Percentiles rank a stretch among this genome's conserved stretches.
These are phyloP conservation scores for Leucopsar rothschildi DNA, from an alignment of 2,113 vertebrate genomes.

Conservation along the genomic window DNA sequence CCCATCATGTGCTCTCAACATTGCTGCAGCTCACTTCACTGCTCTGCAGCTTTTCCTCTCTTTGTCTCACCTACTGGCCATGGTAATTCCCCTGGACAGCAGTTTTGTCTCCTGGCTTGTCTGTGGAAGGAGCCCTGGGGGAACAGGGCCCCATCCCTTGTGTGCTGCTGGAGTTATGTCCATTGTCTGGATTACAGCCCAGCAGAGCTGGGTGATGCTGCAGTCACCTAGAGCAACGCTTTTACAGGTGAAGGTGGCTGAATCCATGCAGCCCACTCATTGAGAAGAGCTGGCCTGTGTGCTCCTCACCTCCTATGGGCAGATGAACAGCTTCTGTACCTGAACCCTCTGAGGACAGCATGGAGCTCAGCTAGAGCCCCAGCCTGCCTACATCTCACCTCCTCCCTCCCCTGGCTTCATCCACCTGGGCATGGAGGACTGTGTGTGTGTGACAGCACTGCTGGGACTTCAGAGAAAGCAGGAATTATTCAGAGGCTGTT, in stretches of 20 bases:
- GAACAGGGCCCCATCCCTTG: background rate
- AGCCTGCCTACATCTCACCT: background rate
- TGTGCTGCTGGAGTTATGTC: background rate
- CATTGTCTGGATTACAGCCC: fast-evolving
- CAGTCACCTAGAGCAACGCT: background rate
- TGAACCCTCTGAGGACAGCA: background rate
- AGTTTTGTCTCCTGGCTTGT: background rate
- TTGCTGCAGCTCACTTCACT: background rate
- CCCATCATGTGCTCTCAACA: background rate
- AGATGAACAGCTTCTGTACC: fast-evolving
- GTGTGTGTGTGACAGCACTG: background rate
- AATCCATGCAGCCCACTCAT: fast-evolving
- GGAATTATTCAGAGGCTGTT: background rate
- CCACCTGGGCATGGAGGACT: background rate
- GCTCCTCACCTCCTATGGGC: fast-evolving
- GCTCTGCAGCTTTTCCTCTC: background rate
- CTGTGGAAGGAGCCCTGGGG: background rate
- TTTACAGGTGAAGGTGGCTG: background rate
- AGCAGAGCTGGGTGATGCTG: background rate
- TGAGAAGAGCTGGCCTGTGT: background rate
- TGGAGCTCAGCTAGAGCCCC: fast-evolving
- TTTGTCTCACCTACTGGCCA: background rate
- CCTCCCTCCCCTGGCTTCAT: background rate
- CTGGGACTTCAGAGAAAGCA: background rate
- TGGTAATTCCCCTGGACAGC: background rate